These are phyloP conservation scores for Aleiodes leptofemur DNA, from an alignment of 2,888 invertebrate species.

Conservation along the genomic window DNA sequence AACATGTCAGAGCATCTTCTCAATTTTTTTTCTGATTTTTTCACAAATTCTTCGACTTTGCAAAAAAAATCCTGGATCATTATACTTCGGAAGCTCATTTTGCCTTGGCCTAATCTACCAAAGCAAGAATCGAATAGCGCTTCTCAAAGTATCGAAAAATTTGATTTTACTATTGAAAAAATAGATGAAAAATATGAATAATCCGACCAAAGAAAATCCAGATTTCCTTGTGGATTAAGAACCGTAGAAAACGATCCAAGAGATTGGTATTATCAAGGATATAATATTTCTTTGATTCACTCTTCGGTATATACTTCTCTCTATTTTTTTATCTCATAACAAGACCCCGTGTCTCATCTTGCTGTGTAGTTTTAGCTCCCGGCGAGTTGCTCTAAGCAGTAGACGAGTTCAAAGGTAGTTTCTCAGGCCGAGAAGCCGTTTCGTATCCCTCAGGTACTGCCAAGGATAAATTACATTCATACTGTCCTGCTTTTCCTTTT, in stretches of 20 bases:
- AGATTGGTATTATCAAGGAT: conserved; percentile 65
- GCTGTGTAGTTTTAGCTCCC: conserved; percentile 45
- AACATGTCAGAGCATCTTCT: too few species aligned
- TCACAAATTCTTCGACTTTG: too few species aligned
- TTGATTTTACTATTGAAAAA: too few species aligned
- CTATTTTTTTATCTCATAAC: conserved; percentile 62
- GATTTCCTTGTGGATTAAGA: background rate
- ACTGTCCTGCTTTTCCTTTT: conserved; percentile 53
- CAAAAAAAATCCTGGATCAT: too few species aligned
- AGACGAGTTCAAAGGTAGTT: conserved; percentile 66
- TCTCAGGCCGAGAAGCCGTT: conserved; percentile 56
- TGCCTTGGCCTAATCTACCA: too few species aligned
- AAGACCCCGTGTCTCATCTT: conserved; percentile 54
- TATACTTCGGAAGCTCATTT: too few species aligned
- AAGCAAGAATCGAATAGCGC: too few species aligned
- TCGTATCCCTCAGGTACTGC: conserved; percentile 65
- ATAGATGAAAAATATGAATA: too few species aligned
- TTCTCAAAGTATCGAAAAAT: too few species aligned
- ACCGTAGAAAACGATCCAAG: background rate
- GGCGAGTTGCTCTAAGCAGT: conserved; percentile 53
- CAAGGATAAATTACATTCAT: conserved; percentile 70
- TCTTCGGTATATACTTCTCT: conserved; percentile 31
- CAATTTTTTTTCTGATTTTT: too few species aligned
- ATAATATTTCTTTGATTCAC: conserved; percentile 72
- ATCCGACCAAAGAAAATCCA: background rate